Evolutionary conservation across 2,113 vertebrate genomes (phyloP), one percentile per base, ranked within the genome.

Genomic region (Dicentrarchus labrax): DNA sequence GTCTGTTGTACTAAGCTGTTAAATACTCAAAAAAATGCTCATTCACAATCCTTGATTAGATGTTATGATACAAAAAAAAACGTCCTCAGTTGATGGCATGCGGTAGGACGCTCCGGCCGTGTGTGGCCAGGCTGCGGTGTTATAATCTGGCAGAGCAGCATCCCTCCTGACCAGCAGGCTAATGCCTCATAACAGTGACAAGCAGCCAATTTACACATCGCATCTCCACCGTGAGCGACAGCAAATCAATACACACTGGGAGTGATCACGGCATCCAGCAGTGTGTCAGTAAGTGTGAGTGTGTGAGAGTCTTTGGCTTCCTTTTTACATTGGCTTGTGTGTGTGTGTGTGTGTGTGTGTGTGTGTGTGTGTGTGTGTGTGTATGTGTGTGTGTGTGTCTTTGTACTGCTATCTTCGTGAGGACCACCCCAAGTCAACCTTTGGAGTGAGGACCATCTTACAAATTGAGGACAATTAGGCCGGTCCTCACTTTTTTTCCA

Each of bases 121-220:
- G 70, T 65, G 51, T 48, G 69, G 22, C 60, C 50, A 12, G 48
- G 21, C 51, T 78, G 41, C 38, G 16, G 43, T 72, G 57, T 78
- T 66, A 73, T 56, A 66, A 74, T 82, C 71, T 74, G 74, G 54
- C 56, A 71, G 64, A 24, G 54, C 22, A 21, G 48, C 50, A 41
- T 72, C 71, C 51, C 73, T 83, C 41, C 67, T 59, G 66, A 83
- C 62, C 79, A 66, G 59, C 73, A 72, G 73, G 54, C 73, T 82
- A 80, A 89, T 84, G 82, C 73, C 70, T 90, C 72, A 84, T 70
- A 76, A 75, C 62, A 51, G 70, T 82, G 88, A 86, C 85, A 88
- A 79, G 77, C 80, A 84, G 82, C 80, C 69, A 92, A 84, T 88
- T 87, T 77, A 80, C 88, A 89, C 82, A 56, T 70, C 3, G 57